Evolutionary conservation across 2,113 vertebrate species (phyloP), one percentile per base, ranked within the genome.

Genomic region (Podarcis cretensis): DNA sequence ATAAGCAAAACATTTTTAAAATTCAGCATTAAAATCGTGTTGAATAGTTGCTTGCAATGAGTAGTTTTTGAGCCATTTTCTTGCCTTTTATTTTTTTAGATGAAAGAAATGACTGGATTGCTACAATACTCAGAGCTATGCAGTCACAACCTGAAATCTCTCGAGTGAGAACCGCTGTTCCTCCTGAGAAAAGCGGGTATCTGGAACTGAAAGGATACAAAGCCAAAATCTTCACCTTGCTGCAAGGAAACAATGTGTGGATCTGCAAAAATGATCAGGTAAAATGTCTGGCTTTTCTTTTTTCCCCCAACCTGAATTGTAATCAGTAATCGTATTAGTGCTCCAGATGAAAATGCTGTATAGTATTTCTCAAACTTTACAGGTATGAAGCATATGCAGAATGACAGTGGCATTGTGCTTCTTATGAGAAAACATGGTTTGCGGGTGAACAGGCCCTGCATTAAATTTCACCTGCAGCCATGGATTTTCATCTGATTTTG

Each of bases 261-360:
- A 97, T 99, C 94, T 98, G 98, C 96, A 99, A 99, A 98, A 98
- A 98, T 90, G 98, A 99, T 93, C 98, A 99, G 99, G 98, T 99
- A 97, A 95, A 95, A 93, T 83, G 3, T 69, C 48, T 54, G 13
- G 27, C 6, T n/a, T 54, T 54, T 23, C 4, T 3, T 1, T 1
- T 6, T 1, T 6, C 43, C 40, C 43, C 43, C 75, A 43, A 5
- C 5, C 2, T 75, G 14, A 78, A 48, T 54, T 2, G 48, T 54
- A 54, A 78, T 30, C 2, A 20, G 14, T 30, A 32, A 25, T 35
- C 21, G n/a, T 23, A 3, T 25, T 81, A 25, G 40, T 20, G 9
- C 2, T 18, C 1, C 3, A 2, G 23, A 63, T 1, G 20, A 30
- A 65, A 65, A 81, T 37, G 21, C 3, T 23, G 9, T 23, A 23